Evolutionary conservation across 2,888 invertebrate genomes (phyloP).

Genomic region (Crematogaster levior): DNA sequence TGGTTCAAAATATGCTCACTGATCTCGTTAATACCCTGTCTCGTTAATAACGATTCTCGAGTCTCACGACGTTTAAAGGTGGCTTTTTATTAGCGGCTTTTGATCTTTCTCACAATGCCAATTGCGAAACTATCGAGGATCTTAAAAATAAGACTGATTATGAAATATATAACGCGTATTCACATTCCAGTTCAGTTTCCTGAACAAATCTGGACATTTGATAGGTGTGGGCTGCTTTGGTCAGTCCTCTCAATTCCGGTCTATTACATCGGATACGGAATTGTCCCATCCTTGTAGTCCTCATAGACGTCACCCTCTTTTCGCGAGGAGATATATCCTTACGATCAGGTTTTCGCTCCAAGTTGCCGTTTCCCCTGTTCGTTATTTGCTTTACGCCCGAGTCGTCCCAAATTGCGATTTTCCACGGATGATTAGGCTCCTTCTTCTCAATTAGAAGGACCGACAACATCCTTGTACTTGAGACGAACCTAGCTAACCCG

Average conservation of each 20-base stretch:
- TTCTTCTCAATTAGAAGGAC: slow-evolving; percentile 82
- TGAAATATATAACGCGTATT: slow-evolving; percentile 34
- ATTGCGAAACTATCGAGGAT: neutral
- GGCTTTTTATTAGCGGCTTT: slow-evolving; percentile 48
- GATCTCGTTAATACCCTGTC: slow-evolving; percentile 51
- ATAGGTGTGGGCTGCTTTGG: slow-evolving; percentile 56
- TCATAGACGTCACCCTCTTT: slow-evolving; percentile 62
- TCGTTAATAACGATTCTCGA: slow-evolving; percentile 55
- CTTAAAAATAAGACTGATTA: neutral
- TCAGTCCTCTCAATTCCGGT: slow-evolving; percentile 84
- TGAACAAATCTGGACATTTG: slow-evolving; percentile 64
- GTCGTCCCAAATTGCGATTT: slow-evolving; percentile 83
- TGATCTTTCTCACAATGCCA: neutral
- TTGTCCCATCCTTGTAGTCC: slow-evolving; percentile 40
- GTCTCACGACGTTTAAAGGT: slow-evolving; percentile 44
- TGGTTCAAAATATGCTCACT: slow-evolving; percentile 22
- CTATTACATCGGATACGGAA: slow-evolving; percentile 83
- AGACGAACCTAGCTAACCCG: neutral
- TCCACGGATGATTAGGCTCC: slow-evolving; percentile 83
- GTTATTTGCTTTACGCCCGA: slow-evolving; percentile 85
- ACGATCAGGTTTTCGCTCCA: slow-evolving; percentile 53
- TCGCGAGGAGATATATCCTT: slow-evolving; percentile 38
- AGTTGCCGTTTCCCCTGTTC: slow-evolving; percentile 73
- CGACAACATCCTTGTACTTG: slow-evolving; percentile 49
- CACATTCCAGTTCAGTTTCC: slow-evolving; percentile 53